Conservation (phyloP, 2,113 vertebrate species). For the Oriolus oriolus region DNA sequence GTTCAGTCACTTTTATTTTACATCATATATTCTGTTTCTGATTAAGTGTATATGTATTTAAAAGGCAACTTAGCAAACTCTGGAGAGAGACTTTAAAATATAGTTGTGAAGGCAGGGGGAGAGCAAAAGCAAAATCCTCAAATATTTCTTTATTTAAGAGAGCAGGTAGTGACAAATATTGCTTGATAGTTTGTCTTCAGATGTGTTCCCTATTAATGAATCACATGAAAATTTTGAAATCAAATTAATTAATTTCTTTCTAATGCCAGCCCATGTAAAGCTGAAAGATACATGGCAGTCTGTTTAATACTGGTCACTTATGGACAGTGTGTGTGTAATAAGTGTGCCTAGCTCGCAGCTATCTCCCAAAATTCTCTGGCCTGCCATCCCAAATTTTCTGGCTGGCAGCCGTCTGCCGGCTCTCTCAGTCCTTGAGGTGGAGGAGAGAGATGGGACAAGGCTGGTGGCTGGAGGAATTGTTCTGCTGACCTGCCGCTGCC, state of each 20-base stretch:
- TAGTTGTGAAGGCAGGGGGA: neutral
- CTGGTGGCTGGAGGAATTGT: neutral
- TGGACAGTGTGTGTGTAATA: neutral
- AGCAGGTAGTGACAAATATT: neutral
- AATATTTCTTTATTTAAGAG: neutral
- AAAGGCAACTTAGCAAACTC: neutral
- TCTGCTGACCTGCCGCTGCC: neutral
- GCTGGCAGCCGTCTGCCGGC: neutral
- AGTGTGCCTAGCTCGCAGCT: neutral
- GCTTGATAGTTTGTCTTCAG: neutral
- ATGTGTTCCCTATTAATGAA: neutral
- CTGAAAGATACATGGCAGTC: neutral
- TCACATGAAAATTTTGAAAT: neutral
- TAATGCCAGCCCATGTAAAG: neutral
- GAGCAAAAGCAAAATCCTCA: neutral
- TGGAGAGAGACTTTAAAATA: neutral
- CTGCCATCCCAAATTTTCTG: neutral
- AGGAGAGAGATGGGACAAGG: neutral
- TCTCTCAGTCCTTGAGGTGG: rapidly evolving
- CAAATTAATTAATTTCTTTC: neutral
- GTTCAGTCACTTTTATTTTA: neutral
- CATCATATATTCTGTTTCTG: neutral
- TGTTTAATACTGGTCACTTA: neutral
- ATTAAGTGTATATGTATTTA: neutral
- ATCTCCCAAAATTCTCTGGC: neutral